A percentile compares a stretch with the other conserved stretches of the same genome.
Conservation (phyloP, 2,113 vertebrate species). For the Budorcas taxicolor region DNA sequence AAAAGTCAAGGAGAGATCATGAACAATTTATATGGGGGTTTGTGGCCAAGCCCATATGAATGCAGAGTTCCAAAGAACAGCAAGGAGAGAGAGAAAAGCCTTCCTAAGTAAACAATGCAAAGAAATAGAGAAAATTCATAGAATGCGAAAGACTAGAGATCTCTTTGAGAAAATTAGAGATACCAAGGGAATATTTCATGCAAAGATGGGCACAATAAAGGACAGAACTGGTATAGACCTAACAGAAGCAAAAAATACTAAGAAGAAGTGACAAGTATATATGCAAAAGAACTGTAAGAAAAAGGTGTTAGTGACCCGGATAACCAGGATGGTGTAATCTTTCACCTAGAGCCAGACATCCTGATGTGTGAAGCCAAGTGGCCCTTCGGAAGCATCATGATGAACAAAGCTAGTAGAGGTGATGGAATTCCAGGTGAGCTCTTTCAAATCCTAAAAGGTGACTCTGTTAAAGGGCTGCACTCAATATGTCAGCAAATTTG, state of each 20-base stretch:
- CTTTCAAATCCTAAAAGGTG: background rate
- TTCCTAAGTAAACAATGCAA: background rate
- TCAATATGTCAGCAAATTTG: background rate
- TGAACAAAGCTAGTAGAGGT: background rate
- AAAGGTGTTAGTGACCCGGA: background rate
- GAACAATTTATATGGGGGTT: background rate
- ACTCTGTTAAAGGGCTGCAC: background rate
- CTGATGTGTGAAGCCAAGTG: background rate
- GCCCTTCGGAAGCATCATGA: background rate
- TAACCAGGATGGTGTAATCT: background rate
- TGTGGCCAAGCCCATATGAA: background rate
- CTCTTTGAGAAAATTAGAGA: background rate
- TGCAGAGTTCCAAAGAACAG: background rate
- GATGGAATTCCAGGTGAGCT: background rate
- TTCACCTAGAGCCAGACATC: background rate
- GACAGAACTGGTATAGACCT: background rate
- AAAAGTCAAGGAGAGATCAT: background rate
- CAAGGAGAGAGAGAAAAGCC: background rate
- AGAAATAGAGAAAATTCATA: background rate
- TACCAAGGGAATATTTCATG: background rate
- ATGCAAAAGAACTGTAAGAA: fast-evolving
- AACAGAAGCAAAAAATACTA: background rate
- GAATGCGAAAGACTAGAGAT: background rate
- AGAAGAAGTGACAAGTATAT: background rate
- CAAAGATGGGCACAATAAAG: background rate